These are phyloP conservation scores for Enteromius mattozi DNA, from an alignment of 2,797 vertebrate species.

Conservation along the genomic window DNA sequence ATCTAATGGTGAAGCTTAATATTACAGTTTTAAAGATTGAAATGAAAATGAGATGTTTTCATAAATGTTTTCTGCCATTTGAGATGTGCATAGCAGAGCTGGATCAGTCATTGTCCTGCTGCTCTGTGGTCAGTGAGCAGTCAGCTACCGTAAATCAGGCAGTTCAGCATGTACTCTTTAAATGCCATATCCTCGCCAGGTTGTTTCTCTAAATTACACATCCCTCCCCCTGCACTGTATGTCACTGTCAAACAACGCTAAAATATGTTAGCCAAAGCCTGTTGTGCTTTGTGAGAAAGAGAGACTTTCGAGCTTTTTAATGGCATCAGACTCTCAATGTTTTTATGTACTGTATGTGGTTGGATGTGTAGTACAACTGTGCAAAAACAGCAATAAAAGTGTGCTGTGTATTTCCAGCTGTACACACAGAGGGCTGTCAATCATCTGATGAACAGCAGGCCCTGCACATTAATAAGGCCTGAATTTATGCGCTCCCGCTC, in stretches of 20 bases:
- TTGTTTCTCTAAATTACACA: constrained; percentile 53
- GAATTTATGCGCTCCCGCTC: not conserved
- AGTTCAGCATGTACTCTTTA: constrained; percentile 33
- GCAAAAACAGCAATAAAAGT: constrained; percentile 23
- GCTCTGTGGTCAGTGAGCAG: constrained; percentile 42
- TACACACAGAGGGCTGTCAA: constrained; percentile 10
- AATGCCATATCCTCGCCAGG: constrained; percentile 13
- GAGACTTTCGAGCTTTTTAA: constrained; percentile 16
- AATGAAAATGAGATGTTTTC: not conserved
- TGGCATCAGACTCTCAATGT: constrained; percentile 13
- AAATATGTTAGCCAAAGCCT: constrained; percentile 19
- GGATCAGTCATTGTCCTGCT: constrained; percentile 56
- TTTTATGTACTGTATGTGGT: constrained; percentile 30
- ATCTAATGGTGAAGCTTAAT: not conserved
- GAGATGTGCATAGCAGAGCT: constrained; percentile 34
- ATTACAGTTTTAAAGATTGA: not conserved
- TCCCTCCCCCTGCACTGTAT: constrained; percentile 47
- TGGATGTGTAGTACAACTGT: not conserved
- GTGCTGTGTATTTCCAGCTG: constrained; percentile 15
- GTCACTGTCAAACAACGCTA: constrained; percentile 51
- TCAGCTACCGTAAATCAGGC: constrained; percentile 22
- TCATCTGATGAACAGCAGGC: constrained; percentile 23
- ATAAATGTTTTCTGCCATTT: not conserved
- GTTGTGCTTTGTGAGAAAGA: constrained; percentile 2
- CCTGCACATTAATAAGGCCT: constrained; percentile 23